These are phyloP conservation scores for Minunthozetes semirufus DNA, from an alignment of 2,888 invertebrate genomes.

Conservation along the genomic window DNA sequence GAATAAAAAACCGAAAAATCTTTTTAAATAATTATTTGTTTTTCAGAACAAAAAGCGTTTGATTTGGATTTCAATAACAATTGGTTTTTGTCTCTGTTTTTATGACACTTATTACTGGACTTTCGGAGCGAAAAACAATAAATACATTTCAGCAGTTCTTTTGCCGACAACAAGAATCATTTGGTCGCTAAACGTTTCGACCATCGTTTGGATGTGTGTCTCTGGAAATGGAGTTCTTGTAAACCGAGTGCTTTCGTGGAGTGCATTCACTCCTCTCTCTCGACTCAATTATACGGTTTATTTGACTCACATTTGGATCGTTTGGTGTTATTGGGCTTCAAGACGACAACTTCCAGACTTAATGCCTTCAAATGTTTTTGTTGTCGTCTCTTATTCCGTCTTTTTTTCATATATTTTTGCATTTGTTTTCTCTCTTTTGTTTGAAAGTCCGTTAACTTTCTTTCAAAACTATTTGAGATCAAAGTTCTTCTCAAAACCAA, in stretches of 20 bases:
- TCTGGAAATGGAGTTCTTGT: no score
- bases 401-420: no score
- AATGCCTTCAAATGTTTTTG: no score
- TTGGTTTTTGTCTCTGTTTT: neutral
- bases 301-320: neutral
- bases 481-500: no score
- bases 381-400: no score
- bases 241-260: neutral
- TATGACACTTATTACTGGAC: neutral
- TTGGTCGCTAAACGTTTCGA: no score
- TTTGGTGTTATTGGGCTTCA: constrained; percentile 7
- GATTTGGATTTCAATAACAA: neutral
- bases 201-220: no score
- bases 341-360: neutral
- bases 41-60: neutral
- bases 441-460: no score
- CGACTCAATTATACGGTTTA: neutral
- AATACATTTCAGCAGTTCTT: no score
- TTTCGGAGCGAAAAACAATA: neutral
- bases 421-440: no score
- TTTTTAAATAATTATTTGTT: neutral
- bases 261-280: neutral
- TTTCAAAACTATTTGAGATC: no score
- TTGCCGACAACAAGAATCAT: no score
- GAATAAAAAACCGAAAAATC: neutral